Percentiles rank a stretch among this genome's conserved stretches.
phyloP scores from a whole-genome alignment of 2,888 invertebrate species.

The Drosophila parthenogenetica region DNA sequence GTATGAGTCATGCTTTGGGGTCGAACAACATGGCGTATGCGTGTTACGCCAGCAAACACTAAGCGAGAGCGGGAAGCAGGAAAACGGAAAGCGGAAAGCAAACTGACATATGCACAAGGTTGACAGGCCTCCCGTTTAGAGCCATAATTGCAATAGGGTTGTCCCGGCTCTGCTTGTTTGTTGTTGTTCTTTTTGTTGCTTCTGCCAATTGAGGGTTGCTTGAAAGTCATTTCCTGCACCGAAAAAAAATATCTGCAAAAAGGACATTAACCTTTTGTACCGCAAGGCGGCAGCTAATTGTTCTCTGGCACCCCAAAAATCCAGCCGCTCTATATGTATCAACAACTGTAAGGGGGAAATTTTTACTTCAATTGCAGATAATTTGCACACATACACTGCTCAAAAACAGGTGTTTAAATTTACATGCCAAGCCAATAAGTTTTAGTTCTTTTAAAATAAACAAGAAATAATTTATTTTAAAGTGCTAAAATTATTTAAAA shows the following conservation, averaged over 20 bases:
- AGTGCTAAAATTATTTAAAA: no score
- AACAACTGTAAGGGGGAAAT: no score
- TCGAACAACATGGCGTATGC: conserved; percentile 60
- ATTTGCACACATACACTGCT: no score
- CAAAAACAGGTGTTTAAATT: no score
- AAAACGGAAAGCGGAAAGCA: not conserved
- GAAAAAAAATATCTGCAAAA: conserved; percentile 23
- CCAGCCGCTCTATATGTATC: not conserved
- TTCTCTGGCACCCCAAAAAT: not conserved
- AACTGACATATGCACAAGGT: conserved; percentile 30
- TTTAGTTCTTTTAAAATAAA: no score
- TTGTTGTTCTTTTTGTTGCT: conserved; percentile 17
- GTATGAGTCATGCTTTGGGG: conserved; percentile 54
- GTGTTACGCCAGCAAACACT: conserved; percentile 32
- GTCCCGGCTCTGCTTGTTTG: conserved; percentile 15
- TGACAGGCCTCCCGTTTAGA: conserved; percentile 34
- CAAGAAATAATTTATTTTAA: no score
- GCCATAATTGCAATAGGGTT: conserved; percentile 17
- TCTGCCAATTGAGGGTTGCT: conserved; percentile 45
- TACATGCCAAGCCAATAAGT: no score
- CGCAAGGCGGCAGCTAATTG: conserved; percentile 46
- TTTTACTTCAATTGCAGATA: no score
- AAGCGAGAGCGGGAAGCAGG: no score
- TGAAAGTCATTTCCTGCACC: conserved; percentile 64
- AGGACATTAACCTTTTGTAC: conserved; percentile 67